Base-by-base conservation (phyloP, 2,888 invertebrate genomes). In the Crossocerus cetratus region DNA sequence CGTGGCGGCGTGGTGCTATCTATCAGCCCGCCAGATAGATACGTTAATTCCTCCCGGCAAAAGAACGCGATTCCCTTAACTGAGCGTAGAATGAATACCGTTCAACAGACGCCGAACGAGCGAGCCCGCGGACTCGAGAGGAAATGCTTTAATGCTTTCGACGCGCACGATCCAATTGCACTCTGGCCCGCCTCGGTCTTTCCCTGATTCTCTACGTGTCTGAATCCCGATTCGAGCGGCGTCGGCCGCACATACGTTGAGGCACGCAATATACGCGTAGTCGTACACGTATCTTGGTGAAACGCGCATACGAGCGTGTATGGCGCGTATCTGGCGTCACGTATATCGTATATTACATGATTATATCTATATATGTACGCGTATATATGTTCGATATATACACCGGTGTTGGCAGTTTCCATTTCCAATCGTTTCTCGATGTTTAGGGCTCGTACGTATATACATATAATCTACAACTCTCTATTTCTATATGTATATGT, bases 221-320 rank as follows among this genome's bases (percentile, higher is more conserved):
- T 32, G 23, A 57, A n/a, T 66, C 69, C 65, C 79, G 83, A 81
- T 81, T 84, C 85, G 85, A 87, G 86, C 82, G 84, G 77, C 77
- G 84, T 85, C 86, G 87, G 88, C 86, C 87, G 88, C 80, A 83
- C 92, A 91, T 91, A 90, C 73, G 75, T 74, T 83, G 70, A 71
- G 71, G 70, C 69, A 78, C 78, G 69, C 82, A 75, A 75, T 78
- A 80, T 78, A 81, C 76, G 68, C 72, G 76, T 81, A 64, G 69
- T 65, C 70, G 56, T 78, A 76, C 77, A 72, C 71, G 68, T 66
- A 75, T 49, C 54, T 58, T 21, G 23, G 57, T 65, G 65, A 64
- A 54, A 58, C 60, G 68, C 60, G 49, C 55, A 67, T 76, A 63
- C 49, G 61, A 74, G 70, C 76, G 78, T 65, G 68, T 79, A 77